Percentiles rank a stretch among this genome's conserved stretches.
These are phyloP conservation scores for Acleris emargana DNA, from an alignment of 2,888 invertebrate genomes.

Conservation along the genomic window DNA sequence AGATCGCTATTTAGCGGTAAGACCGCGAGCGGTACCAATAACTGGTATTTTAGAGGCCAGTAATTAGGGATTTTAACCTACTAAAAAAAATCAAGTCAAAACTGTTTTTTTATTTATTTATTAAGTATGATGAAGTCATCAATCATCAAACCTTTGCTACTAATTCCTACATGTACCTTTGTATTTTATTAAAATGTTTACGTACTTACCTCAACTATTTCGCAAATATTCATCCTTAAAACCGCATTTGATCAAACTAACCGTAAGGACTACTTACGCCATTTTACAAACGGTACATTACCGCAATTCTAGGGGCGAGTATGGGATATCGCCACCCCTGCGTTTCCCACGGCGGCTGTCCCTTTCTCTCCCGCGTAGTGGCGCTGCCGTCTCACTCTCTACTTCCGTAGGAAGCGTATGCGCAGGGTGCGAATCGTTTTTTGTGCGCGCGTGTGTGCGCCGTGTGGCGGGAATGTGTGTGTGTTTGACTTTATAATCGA, in stretches of 20 bases:
- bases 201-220: too few relatives aligned
- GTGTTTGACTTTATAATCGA: slow-evolving; percentile 40
- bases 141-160: too few relatives aligned
- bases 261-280: slow-evolving; percentile 24
- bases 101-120: too few relatives aligned
- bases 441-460: slow-evolving; percentile 72
- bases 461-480: slow-evolving; percentile 60
- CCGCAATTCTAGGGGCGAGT: slow-evolving; percentile 61
- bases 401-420: slow-evolving; percentile 75
- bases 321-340: slow-evolving; percentile 81
- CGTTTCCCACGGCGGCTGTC: slow-evolving; percentile 75
- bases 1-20: too few relatives aligned
- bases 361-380: slow-evolving; percentile 48
- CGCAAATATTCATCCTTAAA: neutral
- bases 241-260: slow-evolving; percentile 2
- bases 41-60: too few relatives aligned
- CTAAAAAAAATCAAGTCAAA: too few relatives aligned
- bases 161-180: too few relatives aligned
- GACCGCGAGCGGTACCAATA: too few relatives aligned
- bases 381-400: slow-evolving; percentile 39
- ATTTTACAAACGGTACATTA: slow-evolving; percentile 42
- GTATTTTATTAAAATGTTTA: too few relatives aligned
- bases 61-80: too few relatives aligned
- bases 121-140: too few relatives aligned
- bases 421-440: slow-evolving; percentile 78